Conservation (phyloP, 2,113 vertebrate genomes). For the Bothrops jararaca region DNA sequence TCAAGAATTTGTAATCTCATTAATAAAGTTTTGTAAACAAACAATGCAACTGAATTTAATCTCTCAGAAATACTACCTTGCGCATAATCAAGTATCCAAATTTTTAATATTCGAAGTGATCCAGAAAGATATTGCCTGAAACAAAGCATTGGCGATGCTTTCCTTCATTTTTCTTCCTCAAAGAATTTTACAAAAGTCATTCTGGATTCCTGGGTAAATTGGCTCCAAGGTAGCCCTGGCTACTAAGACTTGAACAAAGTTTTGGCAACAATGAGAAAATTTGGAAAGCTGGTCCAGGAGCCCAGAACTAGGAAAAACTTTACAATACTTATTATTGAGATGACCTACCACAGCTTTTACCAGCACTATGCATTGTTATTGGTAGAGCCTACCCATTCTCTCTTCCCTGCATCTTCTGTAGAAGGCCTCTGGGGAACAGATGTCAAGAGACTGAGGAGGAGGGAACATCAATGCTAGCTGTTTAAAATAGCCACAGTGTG, state of each 20-base stretch:
- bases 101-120: slow-evolving; percentile 50
- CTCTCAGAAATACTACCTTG: slow-evolving; percentile 53
- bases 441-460: not conserved
- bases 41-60: slow-evolving; percentile 55
- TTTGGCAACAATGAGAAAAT: slow-evolving; percentile 8
- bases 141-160: slow-evolving; percentile 29
- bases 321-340: slow-evolving; percentile 27
- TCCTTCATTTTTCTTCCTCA: not conserved
- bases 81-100: slow-evolving; percentile 57
- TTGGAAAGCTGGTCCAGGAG: not conserved
- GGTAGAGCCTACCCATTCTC: not conserved
- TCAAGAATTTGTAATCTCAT: slow-evolving; percentile 39
- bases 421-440: not conserved
- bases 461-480: not conserved
- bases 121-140: slow-evolving; percentile 53
- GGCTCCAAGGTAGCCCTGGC: slow-evolving; percentile 19
- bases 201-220: slow-evolving; percentile 4
- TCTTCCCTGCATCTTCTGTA: not conserved
- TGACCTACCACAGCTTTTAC: slow-evolving; percentile 2
- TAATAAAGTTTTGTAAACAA: slow-evolving; percentile 36
- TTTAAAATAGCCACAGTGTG: slow-evolving; percentile 16
- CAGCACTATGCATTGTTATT: not conserved
- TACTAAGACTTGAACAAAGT: slow-evolving; percentile 5
- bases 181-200: slow-evolving; percentile 42
- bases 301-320: slow-evolving; percentile 17